Conservation (phyloP, 2,797 vertebrate genomes). For the Trachops cirrhosus region DNA sequence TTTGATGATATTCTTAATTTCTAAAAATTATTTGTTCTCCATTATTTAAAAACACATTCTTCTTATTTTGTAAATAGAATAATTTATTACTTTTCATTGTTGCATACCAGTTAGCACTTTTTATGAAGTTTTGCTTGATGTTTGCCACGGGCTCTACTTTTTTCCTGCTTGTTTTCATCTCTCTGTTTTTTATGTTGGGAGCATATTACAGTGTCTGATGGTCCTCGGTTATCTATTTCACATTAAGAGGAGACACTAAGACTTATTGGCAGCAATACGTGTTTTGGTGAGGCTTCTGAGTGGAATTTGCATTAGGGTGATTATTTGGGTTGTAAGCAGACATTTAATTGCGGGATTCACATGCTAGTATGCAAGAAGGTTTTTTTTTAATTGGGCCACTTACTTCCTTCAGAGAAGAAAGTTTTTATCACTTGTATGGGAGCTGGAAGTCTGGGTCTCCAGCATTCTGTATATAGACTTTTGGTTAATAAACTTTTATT, state of each 20-base stretch:
- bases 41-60: background rate
- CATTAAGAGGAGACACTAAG: background rate
- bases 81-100: background rate
- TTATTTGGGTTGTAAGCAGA: background rate
- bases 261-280: background rate
- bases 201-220: background rate
- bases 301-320: background rate
- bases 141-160: background rate
- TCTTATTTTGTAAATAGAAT: background rate
- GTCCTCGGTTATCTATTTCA: background rate
- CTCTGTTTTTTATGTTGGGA: background rate
- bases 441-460: background rate
- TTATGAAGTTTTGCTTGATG: background rate
- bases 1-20: conserved; percentile 1
- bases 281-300: background rate
- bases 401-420: background rate
- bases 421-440: background rate
- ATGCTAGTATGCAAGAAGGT: background rate
- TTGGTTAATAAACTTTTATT: background rate
- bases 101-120: background rate
- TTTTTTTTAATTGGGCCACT: background rate
- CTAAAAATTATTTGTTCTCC: background rate
- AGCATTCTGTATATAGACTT: background rate
- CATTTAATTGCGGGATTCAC: background rate
- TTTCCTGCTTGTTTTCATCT: background rate